Evolutionary conservation across 2,113 vertebrate species (phyloP), one percentile per base, ranked within the genome.

Genomic region (Crotalus helleri): DNA sequence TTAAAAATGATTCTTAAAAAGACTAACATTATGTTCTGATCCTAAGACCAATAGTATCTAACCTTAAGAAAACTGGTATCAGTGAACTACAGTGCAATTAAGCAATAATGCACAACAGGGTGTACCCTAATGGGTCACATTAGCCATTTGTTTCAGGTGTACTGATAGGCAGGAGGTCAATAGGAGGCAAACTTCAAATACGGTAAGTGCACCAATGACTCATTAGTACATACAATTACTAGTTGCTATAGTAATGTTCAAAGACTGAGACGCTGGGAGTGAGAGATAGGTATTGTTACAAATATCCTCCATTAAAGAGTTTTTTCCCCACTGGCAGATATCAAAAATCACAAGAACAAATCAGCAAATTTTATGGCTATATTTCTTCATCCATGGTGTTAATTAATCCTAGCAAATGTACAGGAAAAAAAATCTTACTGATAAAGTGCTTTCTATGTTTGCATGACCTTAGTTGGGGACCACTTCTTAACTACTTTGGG

Each of bases 1-100:
- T 96, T 96, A 91, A 96, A 96, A 96, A 96, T 86, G 1, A 17
- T 90, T 92, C 87, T 49, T 88, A 44, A 44, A 92, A 85, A 33
- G 87, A n/a, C 19, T 90, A 61, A 92, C 93, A 95, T 94, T 95
- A 91, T 96, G 85, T 94, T 90, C 21, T 91, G 94, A 89, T 87
- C 93, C 93, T 95, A 95, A 90, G 92, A 92, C 29, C 93, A 91
- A 92, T 58, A 94, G 92, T 3, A 90, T 17, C 44, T 95, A 81
- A 93, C 91, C 39, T 96, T 94, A 46, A 94, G 94, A 95, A 0
- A 95, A 93, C 91, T 95, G 92, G 87, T 44, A 91, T 74, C 94
- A 93, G 90, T 90, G 93, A 91, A 59, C 81, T 0, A 93, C 92
- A 87, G 21, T 39, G 90, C 74, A 93, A 91, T 57, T 89, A 96